phyloP scores from a whole-genome alignment of 2,888 invertebrate genomes.

The Ichneumoninae sp. region DNA sequence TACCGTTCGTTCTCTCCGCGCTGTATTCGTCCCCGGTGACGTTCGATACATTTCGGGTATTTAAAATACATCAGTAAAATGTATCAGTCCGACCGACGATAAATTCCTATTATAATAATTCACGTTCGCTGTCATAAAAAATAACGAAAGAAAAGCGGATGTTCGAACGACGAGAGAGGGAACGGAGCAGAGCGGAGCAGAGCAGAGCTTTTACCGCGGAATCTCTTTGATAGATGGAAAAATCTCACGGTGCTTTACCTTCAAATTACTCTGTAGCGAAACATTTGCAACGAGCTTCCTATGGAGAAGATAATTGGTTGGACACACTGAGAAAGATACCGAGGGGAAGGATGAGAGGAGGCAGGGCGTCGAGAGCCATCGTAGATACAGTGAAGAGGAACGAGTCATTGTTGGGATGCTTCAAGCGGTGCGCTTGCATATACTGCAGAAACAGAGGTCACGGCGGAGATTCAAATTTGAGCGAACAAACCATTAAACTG shows the following conservation, averaged over 20 bases:
- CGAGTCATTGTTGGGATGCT: constrained; percentile 7
- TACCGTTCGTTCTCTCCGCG: constrained; percentile 5
- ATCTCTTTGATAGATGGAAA: constrained; percentile 45
- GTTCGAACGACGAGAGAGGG: neutral
- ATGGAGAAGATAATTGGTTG: constrained; percentile 23
- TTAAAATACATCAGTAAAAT: constrained; percentile 26
- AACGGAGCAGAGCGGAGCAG: neutral
- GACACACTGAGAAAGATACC: constrained; percentile 25
- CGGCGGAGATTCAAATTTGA: constrained; percentile 67
- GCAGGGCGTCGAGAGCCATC: constrained; percentile 55
- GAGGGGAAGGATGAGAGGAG: constrained; percentile 32
- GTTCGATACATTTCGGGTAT: constrained; percentile 42
- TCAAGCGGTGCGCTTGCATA: neutral
- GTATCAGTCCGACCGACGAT: neutral
- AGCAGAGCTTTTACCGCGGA: constrained; percentile 5
- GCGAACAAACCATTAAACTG: constrained; percentile 79
- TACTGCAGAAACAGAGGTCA: constrained; percentile 47
- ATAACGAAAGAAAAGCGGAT: constrained; percentile 41
- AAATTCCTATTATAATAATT: constrained; percentile 39
- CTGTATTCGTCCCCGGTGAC: constrained; percentile 24
- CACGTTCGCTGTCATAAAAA: constrained; percentile 1
- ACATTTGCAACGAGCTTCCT: constrained; percentile 44
- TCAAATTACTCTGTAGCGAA: constrained; percentile 57
- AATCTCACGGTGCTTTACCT: constrained; percentile 21
- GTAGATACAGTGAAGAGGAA: constrained; percentile 16